Evolutionary conservation across 2,113 vertebrate genomes (phyloP), one percentile per base, ranked within the genome.

Genomic region (Mirounga angustirostris): DNA sequence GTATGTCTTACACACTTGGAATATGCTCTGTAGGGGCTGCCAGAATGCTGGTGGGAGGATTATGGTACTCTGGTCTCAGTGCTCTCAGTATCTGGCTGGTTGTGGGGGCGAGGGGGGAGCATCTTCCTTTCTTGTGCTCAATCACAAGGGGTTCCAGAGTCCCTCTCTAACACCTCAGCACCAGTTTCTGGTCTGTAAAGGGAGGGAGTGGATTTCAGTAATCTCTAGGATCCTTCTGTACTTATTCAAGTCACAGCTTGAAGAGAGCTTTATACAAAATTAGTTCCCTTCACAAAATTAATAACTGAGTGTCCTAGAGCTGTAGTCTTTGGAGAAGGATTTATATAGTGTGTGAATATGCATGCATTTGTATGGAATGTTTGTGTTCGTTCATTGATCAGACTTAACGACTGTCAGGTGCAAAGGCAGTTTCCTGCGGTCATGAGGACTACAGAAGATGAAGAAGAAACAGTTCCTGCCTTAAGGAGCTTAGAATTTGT

Each of bases 81-180:
- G 89, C 82, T 19, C 18, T 8, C 40, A 0, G 52, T 36, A 6
- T 7, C n/a, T 40, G 63, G 30, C 52, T 21, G 33, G 30, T 3
- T 2, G 69, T 9, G 21, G 14, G 12, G 4, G 28, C 1, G 5
- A 19, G 7, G 0, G 12, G 9, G 2, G 7, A 7, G 43, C 2
- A 8, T 36, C 69, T 56, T 93, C 28, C 52, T 46, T 15, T 63
- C 30, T 92, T 16, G 43, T 30, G 74, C 74, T 30, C 7, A 10
- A 3, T 50, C 74, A 28, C 74, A 30, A 16, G 74, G 26, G 26
- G 26, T 28, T 74, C 74, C 71, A 16, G 74, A 28, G 26, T 10
- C 74, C 74, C 43, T 30, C 43, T 76, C 73, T 22, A 19, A 10
- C 43, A 30, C 21, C 89, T 33, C 33, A 11, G 52, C 40, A 10